Conservation (phyloP, 2,113 vertebrate genomes). For the Theristicus caerulescens region DNA sequence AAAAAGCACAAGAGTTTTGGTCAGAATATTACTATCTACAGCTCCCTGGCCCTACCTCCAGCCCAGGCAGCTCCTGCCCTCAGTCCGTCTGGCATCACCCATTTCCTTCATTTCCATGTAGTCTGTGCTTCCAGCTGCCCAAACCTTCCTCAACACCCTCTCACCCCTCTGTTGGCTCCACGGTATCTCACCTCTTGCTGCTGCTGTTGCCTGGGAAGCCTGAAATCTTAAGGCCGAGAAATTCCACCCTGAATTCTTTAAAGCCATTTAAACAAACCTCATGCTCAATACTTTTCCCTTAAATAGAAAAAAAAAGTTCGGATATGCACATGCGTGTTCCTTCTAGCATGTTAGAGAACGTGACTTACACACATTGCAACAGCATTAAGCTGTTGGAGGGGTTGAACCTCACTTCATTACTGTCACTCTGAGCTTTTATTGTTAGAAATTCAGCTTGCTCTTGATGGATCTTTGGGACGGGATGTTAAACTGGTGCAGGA, state of each 20-base stretch:
- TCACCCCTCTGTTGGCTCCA: neutral
- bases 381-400: neutral
- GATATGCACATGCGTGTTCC: neutral
- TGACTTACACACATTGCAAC: neutral
- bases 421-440: neutral
- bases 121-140: neutral
- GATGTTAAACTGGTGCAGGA: neutral
- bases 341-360: neutral
- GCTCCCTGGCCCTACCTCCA: neutral
- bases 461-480: neutral
- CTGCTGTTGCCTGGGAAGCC: neutral
- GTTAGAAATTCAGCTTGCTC: neutral
- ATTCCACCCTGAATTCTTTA: neutral
- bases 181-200: neutral
- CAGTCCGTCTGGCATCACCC: neutral
- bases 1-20: neutral
- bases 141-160: neutral
- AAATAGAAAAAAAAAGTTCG: neutral
- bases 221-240: neutral
- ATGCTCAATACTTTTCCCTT: neutral
- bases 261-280: neutral
- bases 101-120: neutral
- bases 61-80: neutral
- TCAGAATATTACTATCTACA: neutral
- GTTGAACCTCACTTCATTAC: neutral